Evolutionary conservation across 2,797 vertebrate genomes (phyloP).

Genomic region (Anguilla marmorata): DNA sequence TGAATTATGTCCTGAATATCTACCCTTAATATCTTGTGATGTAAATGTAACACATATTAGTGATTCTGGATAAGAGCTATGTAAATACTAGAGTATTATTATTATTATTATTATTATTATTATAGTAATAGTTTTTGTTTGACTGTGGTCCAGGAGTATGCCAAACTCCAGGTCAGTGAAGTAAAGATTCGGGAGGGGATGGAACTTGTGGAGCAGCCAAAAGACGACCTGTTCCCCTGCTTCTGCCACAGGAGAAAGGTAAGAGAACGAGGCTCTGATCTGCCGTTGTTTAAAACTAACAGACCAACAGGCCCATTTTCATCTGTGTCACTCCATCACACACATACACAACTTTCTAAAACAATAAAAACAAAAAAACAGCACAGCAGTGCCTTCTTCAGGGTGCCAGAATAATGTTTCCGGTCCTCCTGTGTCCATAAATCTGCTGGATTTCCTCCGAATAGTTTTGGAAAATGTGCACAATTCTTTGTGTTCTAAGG

Average conservation of each 20-base stretch:
- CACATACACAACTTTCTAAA: too few species aligned
- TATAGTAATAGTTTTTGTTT: not conserved
- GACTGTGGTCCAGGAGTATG: slow-evolving; percentile 76
- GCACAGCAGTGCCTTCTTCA: not conserved
- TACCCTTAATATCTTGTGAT: not conserved
- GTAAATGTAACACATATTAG: not conserved
- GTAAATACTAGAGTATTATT: not conserved
- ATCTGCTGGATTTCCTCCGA: not conserved
- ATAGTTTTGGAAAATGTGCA: not conserved
- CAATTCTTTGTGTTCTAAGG: not conserved
- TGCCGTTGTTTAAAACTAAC: not conserved
- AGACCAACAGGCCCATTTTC: too few species aligned
- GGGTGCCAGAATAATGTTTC: not conserved
- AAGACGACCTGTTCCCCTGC: slow-evolving; percentile 92
- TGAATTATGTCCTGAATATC: not conserved
- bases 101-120: not conserved
- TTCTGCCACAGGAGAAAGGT: slow-evolving; percentile 82
- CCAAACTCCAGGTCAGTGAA: slow-evolving; percentile 81
- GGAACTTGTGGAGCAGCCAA: slow-evolving; percentile 84
- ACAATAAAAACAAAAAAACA: too few species aligned
- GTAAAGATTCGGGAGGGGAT: slow-evolving; percentile 87
- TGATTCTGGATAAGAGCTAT: not conserved
- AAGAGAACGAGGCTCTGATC: slow-evolving; percentile 29
- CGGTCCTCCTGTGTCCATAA: not conserved
- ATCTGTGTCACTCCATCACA: too few species aligned